These are phyloP conservation scores for Girardinus metallicus DNA, from an alignment of 2,797 vertebrate genomes.

Conservation along the genomic window DNA sequence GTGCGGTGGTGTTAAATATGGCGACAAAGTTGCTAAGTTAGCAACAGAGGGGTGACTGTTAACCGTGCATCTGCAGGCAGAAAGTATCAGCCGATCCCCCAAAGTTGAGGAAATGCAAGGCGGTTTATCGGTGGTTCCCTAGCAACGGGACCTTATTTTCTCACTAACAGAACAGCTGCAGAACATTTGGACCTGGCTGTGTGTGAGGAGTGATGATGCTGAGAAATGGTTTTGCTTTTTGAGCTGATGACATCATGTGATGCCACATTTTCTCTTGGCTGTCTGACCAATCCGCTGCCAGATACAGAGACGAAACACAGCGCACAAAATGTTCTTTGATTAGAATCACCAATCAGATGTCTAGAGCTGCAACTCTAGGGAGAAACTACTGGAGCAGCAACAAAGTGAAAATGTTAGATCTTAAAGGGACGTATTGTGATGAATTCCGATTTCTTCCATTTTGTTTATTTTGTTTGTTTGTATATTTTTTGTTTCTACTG, in stretches of 20 bases:
- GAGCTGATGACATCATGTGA: constrained; percentile 42
- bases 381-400: background rate
- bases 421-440: background rate
- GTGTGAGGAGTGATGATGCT: constrained; percentile 42
- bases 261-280: constrained; percentile 45
- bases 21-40: no score
- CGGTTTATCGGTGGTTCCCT: background rate
- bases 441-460: background rate
- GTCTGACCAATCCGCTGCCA: constrained; percentile 42
- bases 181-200: background rate
- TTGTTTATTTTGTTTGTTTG: no score
- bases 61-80: background rate
- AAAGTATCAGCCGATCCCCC: background rate
- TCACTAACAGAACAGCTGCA: background rate
- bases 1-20: no score
- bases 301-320: background rate
- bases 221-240: constrained; percentile 49
- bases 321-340: background rate
- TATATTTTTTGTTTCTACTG: no score
- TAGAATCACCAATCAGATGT: background rate
- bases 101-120: background rate
- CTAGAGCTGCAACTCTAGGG: background rate
- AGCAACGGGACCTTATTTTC: background rate
- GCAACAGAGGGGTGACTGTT: background rate
- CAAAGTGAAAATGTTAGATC: background rate